Evolutionary conservation across 2,888 invertebrate species (phyloP).

Genomic region (Buathra laborator): DNA sequence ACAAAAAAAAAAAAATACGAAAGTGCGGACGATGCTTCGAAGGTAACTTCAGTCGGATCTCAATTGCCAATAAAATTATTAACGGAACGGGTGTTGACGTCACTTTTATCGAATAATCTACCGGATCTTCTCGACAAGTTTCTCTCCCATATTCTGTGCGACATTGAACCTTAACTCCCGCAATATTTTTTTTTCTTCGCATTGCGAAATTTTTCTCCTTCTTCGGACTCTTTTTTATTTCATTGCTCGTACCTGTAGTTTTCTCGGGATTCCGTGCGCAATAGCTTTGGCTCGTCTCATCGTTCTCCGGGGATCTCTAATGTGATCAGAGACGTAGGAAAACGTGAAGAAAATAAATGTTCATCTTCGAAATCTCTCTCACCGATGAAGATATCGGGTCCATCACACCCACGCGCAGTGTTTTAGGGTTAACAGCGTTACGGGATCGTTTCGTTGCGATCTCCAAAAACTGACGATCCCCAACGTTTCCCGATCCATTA

Average conservation of each 20-base stretch:
- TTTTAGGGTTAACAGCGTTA: too few relatives aligned
- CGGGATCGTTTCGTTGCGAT: too few relatives aligned
- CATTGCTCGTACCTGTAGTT: neutral
- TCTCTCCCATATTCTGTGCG: slow-evolving; percentile 1
- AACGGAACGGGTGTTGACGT: neutral
- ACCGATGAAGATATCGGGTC: too few relatives aligned
- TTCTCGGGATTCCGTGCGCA: neutral
- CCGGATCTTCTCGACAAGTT: neutral
- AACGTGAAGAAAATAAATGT: slow-evolving; percentile 81
- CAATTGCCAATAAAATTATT: neutral
- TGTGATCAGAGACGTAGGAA: slow-evolving; percentile 77
- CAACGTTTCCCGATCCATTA: too few relatives aligned
- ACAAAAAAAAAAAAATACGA: slow-evolving; percentile 7
- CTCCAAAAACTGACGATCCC: too few relatives aligned
- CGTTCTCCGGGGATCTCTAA: slow-evolving; percentile 72
- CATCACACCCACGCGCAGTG: too few relatives aligned
- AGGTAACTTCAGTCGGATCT: neutral
- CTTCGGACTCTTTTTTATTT: slow-evolving; percentile 27
- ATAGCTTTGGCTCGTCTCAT: slow-evolving; percentile 45
- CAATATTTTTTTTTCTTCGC: too few relatives aligned
- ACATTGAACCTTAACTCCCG: neutral
- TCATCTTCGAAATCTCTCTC: neutral
- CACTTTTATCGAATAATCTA: neutral
- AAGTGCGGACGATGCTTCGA: slow-evolving; percentile 13
- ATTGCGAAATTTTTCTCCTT: neutral